These are phyloP conservation scores for Trichechus manatus DNA, from an alignment of 2,113 vertebrate genomes.

Conservation along the genomic window DNA sequence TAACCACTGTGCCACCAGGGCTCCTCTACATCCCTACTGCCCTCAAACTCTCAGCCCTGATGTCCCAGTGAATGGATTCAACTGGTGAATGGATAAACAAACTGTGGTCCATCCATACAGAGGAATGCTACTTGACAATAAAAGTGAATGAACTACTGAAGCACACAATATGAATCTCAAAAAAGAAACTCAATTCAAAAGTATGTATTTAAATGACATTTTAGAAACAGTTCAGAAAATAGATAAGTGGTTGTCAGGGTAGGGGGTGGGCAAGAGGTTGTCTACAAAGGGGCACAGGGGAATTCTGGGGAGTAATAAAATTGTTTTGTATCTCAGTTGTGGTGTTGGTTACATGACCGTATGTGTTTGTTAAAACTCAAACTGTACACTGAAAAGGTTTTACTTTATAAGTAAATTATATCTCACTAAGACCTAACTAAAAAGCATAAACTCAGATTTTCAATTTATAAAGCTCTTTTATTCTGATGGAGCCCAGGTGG, in stretches of 20 bases:
- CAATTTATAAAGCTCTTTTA: neutral
- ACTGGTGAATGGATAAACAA: neutral
- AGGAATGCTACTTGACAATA: neutral
- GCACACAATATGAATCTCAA: neutral
- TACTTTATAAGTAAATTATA: neutral
- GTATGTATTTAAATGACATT: neutral
- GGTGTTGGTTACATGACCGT: neutral
- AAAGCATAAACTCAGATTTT: conserved; percentile 6
- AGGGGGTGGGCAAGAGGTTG: neutral
- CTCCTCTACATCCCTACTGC: fast-evolving
- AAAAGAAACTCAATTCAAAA: neutral
- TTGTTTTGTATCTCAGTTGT: neutral
- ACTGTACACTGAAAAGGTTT: neutral
- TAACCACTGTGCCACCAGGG: too few species aligned
- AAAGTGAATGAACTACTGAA: neutral
- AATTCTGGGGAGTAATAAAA: neutral
- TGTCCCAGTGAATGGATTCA: neutral
- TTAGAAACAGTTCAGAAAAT: neutral
- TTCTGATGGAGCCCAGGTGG: neutral
- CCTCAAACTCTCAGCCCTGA: neutral
- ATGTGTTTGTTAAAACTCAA: neutral
- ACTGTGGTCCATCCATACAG: neutral
- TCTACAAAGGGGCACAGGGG: neutral
- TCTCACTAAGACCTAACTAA: neutral
- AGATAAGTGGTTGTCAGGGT: neutral